Conservation (phyloP, 2,797 vertebrate genomes). For the Tenualosa thibaudeaui region DNA sequence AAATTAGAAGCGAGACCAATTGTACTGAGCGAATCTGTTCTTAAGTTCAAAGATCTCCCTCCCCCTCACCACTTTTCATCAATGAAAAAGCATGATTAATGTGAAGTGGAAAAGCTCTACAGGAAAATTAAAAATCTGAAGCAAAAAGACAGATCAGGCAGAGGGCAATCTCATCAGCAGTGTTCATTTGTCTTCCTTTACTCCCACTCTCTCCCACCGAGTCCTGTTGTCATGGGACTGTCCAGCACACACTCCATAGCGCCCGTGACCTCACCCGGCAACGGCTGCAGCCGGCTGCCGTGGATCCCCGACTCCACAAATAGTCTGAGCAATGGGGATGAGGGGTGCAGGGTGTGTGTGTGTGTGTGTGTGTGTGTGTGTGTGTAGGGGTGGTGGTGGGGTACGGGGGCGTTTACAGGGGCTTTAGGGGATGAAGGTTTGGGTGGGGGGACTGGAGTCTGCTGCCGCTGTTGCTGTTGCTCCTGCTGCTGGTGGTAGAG, state of each 20-base stretch:
- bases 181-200: not conserved
- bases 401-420: constrained; percentile 18
- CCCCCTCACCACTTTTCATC: too few species aligned
- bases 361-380: not conserved
- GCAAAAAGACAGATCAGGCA: not conserved
- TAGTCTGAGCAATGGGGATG: constrained; percentile 10
- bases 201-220: not conserved
- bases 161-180: not conserved
- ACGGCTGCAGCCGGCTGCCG: constrained; percentile 25
- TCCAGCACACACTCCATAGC: constrained; percentile 21
- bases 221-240: not conserved
- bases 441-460: constrained; percentile 32
- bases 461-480: not conserved
- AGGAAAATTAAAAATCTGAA: not conserved
- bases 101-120: not conserved
- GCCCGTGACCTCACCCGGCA: constrained; percentile 31
- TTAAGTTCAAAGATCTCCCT: not conserved
- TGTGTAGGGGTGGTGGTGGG: not conserved
- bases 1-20: not conserved
- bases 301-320: constrained; percentile 33
- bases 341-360: not conserved
- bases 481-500: not conserved
- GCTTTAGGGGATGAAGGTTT: constrained; percentile 27
- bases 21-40: not conserved
- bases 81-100: not conserved